Conservation (phyloP, 1,140 invertebrate species). For the Procambarus clarkii region DNA sequence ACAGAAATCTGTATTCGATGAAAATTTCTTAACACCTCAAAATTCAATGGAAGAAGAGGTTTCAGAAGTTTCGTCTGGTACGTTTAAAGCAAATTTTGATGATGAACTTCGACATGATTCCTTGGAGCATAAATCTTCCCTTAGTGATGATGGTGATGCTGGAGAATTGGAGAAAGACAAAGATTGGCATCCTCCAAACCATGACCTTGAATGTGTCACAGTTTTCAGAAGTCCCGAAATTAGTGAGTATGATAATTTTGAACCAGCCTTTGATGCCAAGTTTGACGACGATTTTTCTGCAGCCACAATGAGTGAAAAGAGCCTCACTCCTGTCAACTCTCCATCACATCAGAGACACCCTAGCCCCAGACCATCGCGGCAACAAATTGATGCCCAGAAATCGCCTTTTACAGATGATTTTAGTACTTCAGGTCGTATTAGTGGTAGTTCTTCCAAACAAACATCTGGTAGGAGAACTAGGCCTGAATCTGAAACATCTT, state of each 20-base stretch:
- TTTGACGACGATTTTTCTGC: constrained; percentile 71
- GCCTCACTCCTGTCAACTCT: constrained; percentile 65
- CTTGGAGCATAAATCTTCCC: constrained; percentile 67
- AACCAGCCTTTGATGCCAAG: constrained; percentile 70
- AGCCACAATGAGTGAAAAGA: constrained; percentile 66
- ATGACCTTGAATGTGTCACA: constrained; percentile 68
- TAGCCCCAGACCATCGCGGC: constrained; percentile 32
- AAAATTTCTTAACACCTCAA: constrained; percentile 72
- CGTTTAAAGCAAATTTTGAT: constrained; percentile 72
- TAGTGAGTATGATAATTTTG: constrained; percentile 72
- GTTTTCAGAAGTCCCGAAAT: constrained; percentile 72
- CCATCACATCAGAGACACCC: constrained; percentile 33
- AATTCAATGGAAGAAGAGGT: constrained; percentile 72
- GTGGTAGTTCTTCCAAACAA: constrained; percentile 22
- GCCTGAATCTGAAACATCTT: constrained; percentile 50
- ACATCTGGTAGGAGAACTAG: constrained; percentile 32
- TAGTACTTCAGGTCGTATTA: constrained; percentile 42
- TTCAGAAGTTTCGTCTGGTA: constrained; percentile 71
- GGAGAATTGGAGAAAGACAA: constrained; percentile 61
- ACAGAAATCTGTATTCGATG: constrained; percentile 72
- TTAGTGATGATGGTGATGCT: constrained; percentile 69
- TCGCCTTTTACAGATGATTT: constrained; percentile 72
- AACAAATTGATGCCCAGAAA: constrained; percentile 45
- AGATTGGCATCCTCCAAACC: constrained; percentile 58
- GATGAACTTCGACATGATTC: constrained; percentile 65